These are phyloP conservation scores for Gobiocypris rarus DNA, from an alignment of 2,113 vertebrate genomes.

Conservation along the genomic window DNA sequence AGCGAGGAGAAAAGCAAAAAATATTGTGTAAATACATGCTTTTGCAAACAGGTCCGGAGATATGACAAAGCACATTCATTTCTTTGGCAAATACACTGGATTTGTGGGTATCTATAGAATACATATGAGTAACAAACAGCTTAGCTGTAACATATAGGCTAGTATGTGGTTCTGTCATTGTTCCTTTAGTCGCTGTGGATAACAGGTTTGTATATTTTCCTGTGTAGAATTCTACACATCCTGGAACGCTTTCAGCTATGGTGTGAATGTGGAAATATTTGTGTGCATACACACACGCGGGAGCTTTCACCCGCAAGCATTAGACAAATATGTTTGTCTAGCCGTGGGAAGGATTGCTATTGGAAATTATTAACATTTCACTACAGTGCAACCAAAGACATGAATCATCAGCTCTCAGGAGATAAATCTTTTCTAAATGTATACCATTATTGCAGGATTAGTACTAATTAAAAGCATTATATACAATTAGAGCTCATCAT, in stretches of 20 bases:
- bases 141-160: neutral
- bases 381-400: slow-evolving; percentile 4
- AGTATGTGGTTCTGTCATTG: neutral
- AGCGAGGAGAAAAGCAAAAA: slow-evolving; percentile 34
- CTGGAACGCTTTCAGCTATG: neutral
- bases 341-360: neutral
- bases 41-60: slow-evolving; percentile 9
- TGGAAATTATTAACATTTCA: slow-evolving; percentile 1
- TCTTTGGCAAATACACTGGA: neutral
- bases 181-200: neutral
- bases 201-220: neutral
- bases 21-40: slow-evolving; percentile 28
- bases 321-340: neutral
- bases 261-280: neutral
- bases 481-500: neutral
- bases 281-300: neutral
- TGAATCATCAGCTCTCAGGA: slow-evolving; percentile 4
- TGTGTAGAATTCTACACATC: neutral
- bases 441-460: slow-evolving; percentile 21
- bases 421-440: neutral
- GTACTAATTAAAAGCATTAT: slow-evolving; percentile 13
- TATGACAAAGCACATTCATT: neutral
- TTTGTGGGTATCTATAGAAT: neutral
- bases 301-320: neutral
- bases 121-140: neutral